Percentiles rank a stretch among this genome's conserved stretches.
Conservation (phyloP, 1,140 invertebrate genomes). For the Brachionus paranguensis region DNA sequence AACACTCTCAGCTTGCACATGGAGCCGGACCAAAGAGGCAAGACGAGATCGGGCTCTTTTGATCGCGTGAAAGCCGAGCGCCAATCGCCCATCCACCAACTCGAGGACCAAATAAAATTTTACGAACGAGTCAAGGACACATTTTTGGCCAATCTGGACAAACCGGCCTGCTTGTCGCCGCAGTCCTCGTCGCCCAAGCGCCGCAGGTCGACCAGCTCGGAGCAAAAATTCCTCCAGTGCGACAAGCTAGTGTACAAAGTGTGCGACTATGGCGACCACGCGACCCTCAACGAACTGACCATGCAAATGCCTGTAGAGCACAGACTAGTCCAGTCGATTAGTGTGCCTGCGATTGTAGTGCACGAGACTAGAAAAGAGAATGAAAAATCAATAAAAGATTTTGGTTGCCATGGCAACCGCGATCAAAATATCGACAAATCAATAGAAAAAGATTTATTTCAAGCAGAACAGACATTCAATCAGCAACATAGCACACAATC, state of each 20-base stretch:
- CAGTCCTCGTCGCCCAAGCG: background rate
- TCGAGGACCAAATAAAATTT: background rate
- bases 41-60: background rate
- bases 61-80: background rate
- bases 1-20: background rate
- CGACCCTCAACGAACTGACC: background rate
- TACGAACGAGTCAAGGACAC: constrained; percentile 2
- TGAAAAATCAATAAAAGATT: constrained; percentile 9
- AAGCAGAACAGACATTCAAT: background rate
- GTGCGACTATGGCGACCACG: background rate
- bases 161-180: background rate
- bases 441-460: background rate
- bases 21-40: background rate
- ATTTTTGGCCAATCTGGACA: background rate
- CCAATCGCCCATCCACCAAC: background rate
- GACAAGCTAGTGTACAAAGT: background rate
- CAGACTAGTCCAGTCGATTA: background rate
- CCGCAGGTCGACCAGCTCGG: background rate
- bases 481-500: background rate
- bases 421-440: background rate
- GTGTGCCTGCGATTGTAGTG: background rate
- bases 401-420: background rate
- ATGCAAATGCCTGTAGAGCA: background rate
- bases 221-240: background rate
- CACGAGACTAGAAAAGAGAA: background rate